Evolutionary conservation across 2,888 invertebrate species (phyloP), one percentile per base, ranked within the genome.

Genomic region (Automeris io): DNA sequence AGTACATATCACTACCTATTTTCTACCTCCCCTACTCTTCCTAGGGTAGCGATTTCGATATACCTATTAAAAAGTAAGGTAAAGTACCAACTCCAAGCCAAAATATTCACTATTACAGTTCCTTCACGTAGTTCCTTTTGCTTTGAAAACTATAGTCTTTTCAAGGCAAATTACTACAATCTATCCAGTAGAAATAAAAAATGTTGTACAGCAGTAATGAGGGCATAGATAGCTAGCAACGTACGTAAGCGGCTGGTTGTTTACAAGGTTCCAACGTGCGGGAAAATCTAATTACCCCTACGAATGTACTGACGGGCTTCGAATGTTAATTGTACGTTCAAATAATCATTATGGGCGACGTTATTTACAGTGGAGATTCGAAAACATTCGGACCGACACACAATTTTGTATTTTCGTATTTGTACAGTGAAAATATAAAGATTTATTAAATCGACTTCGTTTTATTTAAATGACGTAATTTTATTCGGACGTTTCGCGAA

Each of bases 291-390:
- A 75, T 79, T 77, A 75, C 68, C 70, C 68, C 65, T 67, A 58
- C 62, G 56, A 56, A 57, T 61, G 53, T 52, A 57, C 60, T 63
- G 63, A 70, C 74, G 58, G 57, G 57, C 51, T 63, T 61, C 65
- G 57, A 53, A 69, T 70, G 75, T 69, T 80, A 80, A 79, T 77
- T 76, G 70, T 70, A 58, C 66, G 66, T 69, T 72, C 79, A 78
- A 79, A 80, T 76, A 81, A 78, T 79, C 69, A 80, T 80, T 80
- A 79, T 69, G 72, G 67, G 72, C 76, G 75, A 66, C 72, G 50
- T 61, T 79, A 66, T 80, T 77, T 77, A 67, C 73, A 58, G 54
- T 58, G 55, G 53, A 65, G 65, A 71, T 72, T 68, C 67, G 61
- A 69, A 72, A 73, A 75, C 74, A 74, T 68, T 60, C 54, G 52